Evolutionary conservation across 2,797 vertebrate genomes (phyloP).

Genomic region (Amphiprion clarkii): DNA sequence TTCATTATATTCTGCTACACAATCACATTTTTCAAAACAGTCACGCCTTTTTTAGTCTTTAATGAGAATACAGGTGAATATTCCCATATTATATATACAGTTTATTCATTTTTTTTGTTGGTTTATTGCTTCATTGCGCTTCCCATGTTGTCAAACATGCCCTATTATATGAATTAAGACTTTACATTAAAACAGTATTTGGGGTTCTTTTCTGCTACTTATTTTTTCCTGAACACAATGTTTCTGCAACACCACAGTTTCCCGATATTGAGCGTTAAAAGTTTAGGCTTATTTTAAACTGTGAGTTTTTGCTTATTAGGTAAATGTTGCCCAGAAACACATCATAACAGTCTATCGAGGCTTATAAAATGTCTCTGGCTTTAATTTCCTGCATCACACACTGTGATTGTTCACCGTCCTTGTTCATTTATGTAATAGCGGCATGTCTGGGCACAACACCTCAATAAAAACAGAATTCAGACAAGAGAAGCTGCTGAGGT

Average conservation of each 20-base stretch:
- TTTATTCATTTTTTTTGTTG: not conserved
- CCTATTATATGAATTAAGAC: no score
- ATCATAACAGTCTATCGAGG: not conserved
- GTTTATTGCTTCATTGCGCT: not conserved
- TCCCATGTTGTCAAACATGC: not conserved
- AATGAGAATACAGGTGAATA: not conserved
- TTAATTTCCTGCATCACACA: not conserved
- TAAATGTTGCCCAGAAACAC: not conserved
- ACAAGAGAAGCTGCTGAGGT: constrained; percentile 3
- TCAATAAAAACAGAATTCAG: not conserved
- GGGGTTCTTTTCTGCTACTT: not conserved
- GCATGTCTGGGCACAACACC: constrained; percentile 30
- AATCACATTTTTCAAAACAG: not conserved
- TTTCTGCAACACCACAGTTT: no score
- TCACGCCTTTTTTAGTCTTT: not conserved
- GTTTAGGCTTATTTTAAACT: not conserved
- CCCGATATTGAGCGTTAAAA: not conserved
- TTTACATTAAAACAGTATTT: not conserved
- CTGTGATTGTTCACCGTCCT: not conserved
- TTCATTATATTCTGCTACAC: not conserved
- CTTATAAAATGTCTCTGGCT: not conserved
- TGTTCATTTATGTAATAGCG: constrained; percentile 30
- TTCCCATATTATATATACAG: not conserved
- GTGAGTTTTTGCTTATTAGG: not conserved
- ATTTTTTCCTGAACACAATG: not conserved